Evolutionary conservation across 2,797 vertebrate genomes (phyloP).

Genomic region (Pyrocephalus nanus): DNA sequence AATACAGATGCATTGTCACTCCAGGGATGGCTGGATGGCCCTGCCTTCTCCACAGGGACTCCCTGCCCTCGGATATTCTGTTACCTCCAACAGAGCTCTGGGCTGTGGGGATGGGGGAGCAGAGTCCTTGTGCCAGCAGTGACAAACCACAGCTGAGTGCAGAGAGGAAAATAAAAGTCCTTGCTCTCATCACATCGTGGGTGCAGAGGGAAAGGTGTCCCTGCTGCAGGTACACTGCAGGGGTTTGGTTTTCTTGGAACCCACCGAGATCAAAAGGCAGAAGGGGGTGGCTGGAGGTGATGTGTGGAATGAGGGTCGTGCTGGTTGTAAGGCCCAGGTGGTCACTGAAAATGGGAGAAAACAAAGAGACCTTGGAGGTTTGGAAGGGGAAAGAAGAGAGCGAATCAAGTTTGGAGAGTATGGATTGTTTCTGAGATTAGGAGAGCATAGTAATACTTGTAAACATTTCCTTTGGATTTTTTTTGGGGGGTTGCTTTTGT

Average conservation of each 20-base stretch:
- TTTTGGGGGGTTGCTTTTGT: background rate
- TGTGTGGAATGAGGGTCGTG: background rate
- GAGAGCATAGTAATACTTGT: background rate
- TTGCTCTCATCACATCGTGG: rapidly evolving
- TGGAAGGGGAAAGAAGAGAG: background rate
- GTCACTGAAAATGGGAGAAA: background rate
- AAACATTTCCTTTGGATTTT: background rate
- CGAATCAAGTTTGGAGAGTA: background rate
- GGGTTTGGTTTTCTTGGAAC: background rate
- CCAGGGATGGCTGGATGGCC: background rate
- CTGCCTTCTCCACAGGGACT: background rate
- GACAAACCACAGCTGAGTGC: background rate
- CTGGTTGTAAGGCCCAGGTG: background rate
- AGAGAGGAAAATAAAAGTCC: background rate
- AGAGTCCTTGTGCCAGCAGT: rapidly evolving
- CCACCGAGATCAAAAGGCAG: background rate
- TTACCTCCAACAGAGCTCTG: background rate
- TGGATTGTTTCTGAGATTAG: background rate
- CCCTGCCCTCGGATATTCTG: rapidly evolving
- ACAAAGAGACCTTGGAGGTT: background rate
- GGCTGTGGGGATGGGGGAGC: background rate
- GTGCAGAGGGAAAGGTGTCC: background rate
- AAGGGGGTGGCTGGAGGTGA: background rate
- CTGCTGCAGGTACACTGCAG: background rate
- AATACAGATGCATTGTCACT: background rate